phyloP scores from a whole-genome alignment of 2,888 invertebrate genomes.

The Apamea epomidion region DNA sequence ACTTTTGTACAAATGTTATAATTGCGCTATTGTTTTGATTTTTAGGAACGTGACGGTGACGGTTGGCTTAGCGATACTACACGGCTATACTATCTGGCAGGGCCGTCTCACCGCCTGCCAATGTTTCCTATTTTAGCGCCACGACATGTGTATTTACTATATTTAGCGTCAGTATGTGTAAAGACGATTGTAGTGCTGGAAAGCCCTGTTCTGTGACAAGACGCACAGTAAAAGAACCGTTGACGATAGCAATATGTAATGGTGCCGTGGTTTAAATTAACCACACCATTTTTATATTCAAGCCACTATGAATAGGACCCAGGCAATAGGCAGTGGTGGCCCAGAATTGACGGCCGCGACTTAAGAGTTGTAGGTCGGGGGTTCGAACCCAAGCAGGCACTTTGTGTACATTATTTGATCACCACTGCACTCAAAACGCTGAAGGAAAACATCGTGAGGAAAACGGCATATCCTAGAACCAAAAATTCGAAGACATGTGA shows the following conservation, averaged over 20 bases:
- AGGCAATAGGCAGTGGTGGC: too few species aligned
- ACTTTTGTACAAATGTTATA: not conserved
- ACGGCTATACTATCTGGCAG: not conserved
- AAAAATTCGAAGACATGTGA: too few species aligned
- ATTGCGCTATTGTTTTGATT: not conserved
- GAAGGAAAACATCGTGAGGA: too few species aligned
- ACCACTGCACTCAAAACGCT: too few species aligned
- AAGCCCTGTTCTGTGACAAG: not conserved
- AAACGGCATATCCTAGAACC: too few species aligned
- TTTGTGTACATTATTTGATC: too few species aligned
- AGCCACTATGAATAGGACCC: not conserved
- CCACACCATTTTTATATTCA: not conserved
- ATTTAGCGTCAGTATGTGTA: not conserved
- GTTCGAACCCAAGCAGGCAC: too few species aligned
- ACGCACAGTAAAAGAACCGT: not conserved
- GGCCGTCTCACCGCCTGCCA: constrained; percentile 13
- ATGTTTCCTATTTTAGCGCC: constrained; percentile 41
- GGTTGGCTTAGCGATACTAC: not conserved
- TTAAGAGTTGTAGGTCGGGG: too few species aligned
- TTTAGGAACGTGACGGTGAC: too few species aligned
- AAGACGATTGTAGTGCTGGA: not conserved
- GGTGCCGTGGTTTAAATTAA: not conserved
- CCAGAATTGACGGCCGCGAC: too few species aligned
- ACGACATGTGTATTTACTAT: constrained; percentile 1
- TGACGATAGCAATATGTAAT: not conserved